Conservation (phyloP, 1,140 invertebrate species). For the Argopecten irradians region DNA sequence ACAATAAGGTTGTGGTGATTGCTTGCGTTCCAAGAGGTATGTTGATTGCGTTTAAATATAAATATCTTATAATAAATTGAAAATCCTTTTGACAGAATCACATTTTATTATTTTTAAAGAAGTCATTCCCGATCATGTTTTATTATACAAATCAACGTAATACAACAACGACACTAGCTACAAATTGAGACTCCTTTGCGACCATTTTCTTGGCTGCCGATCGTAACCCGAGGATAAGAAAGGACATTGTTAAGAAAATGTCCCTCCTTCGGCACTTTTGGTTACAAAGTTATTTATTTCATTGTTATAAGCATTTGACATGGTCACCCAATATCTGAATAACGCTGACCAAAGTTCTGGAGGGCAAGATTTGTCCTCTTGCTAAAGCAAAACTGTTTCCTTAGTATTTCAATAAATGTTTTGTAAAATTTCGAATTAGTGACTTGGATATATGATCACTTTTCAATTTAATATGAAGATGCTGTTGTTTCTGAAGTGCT, state of each 20-base stretch:
- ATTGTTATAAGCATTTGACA: too few species aligned
- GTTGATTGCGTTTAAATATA: background rate
- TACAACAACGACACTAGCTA: background rate
- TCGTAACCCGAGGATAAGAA: too few species aligned
- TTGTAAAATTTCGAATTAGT: background rate
- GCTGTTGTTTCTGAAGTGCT: background rate
- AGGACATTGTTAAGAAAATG: too few species aligned
- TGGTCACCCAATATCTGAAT: too few species aligned
- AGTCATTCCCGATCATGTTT: background rate
- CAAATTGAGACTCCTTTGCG: too few species aligned
- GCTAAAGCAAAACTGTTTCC: too few species aligned
- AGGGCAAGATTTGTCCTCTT: too few species aligned
- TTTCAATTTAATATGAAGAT: background rate
- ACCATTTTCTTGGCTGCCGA: too few species aligned
- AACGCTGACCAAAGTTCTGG: too few species aligned
- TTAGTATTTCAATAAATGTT: background rate
- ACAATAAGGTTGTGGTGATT: slow-evolving; percentile 41
- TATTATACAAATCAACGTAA: background rate
- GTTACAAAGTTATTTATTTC: too few species aligned
- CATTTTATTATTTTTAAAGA: background rate
- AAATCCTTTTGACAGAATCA: background rate
- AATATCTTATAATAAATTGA: background rate
- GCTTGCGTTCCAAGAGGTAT: slow-evolving; percentile 49
- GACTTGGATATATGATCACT: background rate
- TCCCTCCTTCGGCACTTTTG: too few species aligned